Evolutionary conservation across 1,140 invertebrate genomes (phyloP), one percentile per base, ranked within the genome.

Genomic region (Trissolcus basalis): DNA sequence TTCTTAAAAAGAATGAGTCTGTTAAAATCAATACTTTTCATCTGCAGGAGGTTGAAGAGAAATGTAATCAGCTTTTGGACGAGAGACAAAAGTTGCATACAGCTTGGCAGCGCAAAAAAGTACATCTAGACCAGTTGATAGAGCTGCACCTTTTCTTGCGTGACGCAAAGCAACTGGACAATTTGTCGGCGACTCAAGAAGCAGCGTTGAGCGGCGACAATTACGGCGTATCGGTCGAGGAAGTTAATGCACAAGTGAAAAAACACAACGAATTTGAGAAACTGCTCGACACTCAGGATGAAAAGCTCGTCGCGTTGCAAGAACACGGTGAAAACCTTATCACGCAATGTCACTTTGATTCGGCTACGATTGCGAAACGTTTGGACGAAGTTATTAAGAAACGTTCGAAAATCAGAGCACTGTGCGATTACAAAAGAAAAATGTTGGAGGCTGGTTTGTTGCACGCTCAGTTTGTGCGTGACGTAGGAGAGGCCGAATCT

Each of bases 91-190:
- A 92, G 54, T 88, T 98, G 13, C 94, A 95, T 76, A 91, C 91
- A 0, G 93, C 94, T 0, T 98, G 97, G 96, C 94, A 96, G 58
- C 91, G 94, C 16, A 95, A 96, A 80, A 96, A 97, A 84, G 92
- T 97, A 1, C 94, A 96, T 79, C 88, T 99, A 15, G 96, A 98
- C 85, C 97, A 99, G 85, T 90, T 98, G 45, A 96, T 97, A 68
- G 97, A 99, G 85, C 89, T 97, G 55, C 96, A 98, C 83, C 95
- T 96, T 82, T 99, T 99, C 91, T 88, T 98, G 45, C 90, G 97
- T 32, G 98, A 99, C 89, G 96, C 96, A 10, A 97, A 97, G 83
- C 95, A 97, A 85, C 91, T 99, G 15, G 95, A 98, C 80, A 94
- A 96, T 73, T 90, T 96, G 2, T 97, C 96, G 63, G 93, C 92